These are phyloP conservation scores for Rhopalosiphum maidis DNA, from an alignment of 1,140 invertebrate species.

Conservation along the genomic window DNA sequence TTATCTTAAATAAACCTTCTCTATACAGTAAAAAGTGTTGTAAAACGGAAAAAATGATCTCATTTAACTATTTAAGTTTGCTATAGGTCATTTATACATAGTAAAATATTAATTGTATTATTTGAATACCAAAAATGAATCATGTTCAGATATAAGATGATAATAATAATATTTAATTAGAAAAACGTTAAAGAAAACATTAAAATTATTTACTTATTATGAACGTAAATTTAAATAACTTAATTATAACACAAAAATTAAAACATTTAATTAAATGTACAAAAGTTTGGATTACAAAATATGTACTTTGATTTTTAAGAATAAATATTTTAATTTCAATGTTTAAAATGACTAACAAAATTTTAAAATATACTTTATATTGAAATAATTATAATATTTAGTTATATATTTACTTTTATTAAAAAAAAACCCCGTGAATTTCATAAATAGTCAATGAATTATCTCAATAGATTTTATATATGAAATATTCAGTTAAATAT, in stretches of 20 bases:
- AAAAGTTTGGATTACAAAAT: neutral
- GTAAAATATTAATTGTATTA: neutral
- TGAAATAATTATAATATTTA: neutral
- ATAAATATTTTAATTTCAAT: neutral
- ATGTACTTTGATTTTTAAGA: neutral
- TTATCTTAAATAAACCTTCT: conserved; percentile 41
- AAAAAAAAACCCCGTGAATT: neutral
- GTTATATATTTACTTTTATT: neutral
- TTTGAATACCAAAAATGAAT: neutral
- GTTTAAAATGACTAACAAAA: neutral
- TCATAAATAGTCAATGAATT: neutral
- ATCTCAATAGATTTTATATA: neutral
- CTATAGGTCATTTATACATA: neutral
- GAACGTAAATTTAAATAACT: neutral
- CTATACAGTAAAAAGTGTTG: neutral
- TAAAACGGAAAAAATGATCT: neutral
- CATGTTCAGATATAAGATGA: neutral
- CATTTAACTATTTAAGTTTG: neutral
- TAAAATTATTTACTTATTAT: no score
- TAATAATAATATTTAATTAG: no score
- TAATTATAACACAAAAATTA: neutral
- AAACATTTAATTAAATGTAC: neutral
- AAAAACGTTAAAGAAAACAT: neutral
- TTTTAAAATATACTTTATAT: neutral
- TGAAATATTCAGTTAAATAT: neutral